Evolutionary conservation across 2,797 vertebrate species (phyloP).

Genomic region (Phalloptychus januarius): DNA sequence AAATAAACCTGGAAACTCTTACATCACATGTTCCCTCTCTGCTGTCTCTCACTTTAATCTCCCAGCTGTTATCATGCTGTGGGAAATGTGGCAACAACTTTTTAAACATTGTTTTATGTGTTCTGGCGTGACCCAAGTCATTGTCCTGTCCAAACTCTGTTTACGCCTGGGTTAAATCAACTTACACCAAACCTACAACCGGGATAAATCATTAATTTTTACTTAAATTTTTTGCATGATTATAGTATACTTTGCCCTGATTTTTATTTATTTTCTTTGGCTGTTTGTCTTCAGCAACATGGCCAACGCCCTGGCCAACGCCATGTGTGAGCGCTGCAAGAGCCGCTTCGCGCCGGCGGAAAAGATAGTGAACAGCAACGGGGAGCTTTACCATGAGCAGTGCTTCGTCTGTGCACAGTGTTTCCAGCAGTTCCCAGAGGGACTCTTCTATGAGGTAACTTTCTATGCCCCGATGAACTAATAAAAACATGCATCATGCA

Average conservation of each 20-base stretch:
- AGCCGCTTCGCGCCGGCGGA: slow-evolving; percentile 91
- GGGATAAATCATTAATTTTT: neutral
- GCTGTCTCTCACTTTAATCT: slow-evolving; percentile 6
- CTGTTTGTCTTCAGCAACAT: slow-evolving; percentile 88
- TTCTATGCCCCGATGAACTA: slow-evolving; percentile 3
- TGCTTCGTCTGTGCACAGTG: slow-evolving; percentile 99
- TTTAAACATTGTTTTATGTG: slow-evolving; percentile 13
- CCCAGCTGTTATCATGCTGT: slow-evolving; percentile 39
- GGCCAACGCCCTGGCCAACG: slow-evolving; percentile 94
- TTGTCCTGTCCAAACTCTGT: neutral
- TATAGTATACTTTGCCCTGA: neutral
- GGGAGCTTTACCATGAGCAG: slow-evolving; percentile 95
- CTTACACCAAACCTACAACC: neutral
- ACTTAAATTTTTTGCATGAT: neutral
- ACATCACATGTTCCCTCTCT: slow-evolving; percentile 30
- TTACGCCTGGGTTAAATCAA: neutral
- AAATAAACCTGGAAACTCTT: slow-evolving; percentile 45
- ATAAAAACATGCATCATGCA: neutral
- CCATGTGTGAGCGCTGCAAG: slow-evolving; percentile 94
- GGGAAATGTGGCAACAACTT: slow-evolving; percentile 10
- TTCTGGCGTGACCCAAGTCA: slow-evolving; percentile 7
- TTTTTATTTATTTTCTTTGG: slow-evolving; percentile 5
- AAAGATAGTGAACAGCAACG: slow-evolving; percentile 98
- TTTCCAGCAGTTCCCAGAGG: slow-evolving; percentile 96
- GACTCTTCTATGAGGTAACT: slow-evolving; percentile 96